A percentile compares a stretch with the other conserved stretches of the same genome.
Conservation (phyloP, 1,140 invertebrate genomes). For the Ericerus pela region DNA sequence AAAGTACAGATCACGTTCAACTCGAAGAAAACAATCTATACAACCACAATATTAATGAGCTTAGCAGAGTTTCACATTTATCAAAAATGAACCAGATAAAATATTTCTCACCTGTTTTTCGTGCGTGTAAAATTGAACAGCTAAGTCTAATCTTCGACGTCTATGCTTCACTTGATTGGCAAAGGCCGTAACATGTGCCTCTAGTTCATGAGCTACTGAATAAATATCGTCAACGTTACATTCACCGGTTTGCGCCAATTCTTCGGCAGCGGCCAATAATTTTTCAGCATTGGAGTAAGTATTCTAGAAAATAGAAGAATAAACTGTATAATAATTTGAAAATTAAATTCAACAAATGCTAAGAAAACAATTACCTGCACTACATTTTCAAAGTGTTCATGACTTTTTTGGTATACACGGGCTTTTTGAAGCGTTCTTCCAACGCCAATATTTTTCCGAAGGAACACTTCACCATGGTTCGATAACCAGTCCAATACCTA, state of each 20-base stretch:
- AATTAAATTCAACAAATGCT: background rate
- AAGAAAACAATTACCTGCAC: conserved; percentile 55
- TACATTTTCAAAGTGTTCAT: conserved; percentile 96
- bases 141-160: conserved; percentile 75
- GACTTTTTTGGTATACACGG: conserved; percentile 88
- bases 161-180: conserved; percentile 85
- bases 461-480: conserved; percentile 96
- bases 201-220: conserved; percentile 78
- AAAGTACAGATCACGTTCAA: too few relatives aligned
- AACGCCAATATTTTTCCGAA: conserved; percentile 90
- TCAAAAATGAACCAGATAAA: background rate
- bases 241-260: conserved; percentile 87
- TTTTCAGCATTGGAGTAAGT: conserved; percentile 99
- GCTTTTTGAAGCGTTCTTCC: conserved; percentile 88
- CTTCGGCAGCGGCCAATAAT: conserved; percentile 83
- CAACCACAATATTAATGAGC: too few relatives aligned
- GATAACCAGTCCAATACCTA: conserved; percentile 93
- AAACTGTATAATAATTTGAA: background rate
- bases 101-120: conserved; percentile 65
- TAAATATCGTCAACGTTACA: conserved; percentile 92
- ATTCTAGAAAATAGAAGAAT: conserved; percentile 50
- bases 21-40: too few relatives aligned
- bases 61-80: too few relatives aligned
- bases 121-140: conserved; percentile 89
- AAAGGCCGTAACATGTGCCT: conserved; percentile 82